Evolutionary conservation across 2,888 invertebrate species (phyloP).

Genomic region (Himalopsyche japonica): DNA sequence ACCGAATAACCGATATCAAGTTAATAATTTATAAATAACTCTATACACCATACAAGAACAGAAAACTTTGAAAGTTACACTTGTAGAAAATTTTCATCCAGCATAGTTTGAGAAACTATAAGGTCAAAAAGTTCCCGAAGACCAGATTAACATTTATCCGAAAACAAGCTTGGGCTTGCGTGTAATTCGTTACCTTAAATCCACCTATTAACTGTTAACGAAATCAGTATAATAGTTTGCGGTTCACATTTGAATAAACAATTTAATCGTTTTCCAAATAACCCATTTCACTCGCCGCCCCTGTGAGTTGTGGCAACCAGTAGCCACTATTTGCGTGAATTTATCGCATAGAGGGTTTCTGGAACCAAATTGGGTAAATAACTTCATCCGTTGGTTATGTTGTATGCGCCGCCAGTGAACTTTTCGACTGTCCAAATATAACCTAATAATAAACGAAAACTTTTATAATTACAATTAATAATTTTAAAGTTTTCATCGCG

Average conservation of each 20-base stretch:
- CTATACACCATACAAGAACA: no score
- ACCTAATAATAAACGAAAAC: no score
- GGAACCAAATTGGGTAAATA: slow-evolving; percentile 37
- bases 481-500: no score
- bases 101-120: no score
- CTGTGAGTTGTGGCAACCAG: neutral
- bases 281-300: neutral
- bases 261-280: neutral
- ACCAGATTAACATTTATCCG: no score
- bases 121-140: no score
- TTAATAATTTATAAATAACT: no score
- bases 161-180: no score
- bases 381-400: slow-evolving; percentile 11
- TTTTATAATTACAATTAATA: no score
- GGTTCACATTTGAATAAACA: neutral
- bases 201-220: neutral
- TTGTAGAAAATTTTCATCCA: no score
- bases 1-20: no score
- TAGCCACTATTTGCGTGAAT: slow-evolving; percentile 16
- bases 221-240: neutral
- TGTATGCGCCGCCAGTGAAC: slow-evolving; percentile 4
- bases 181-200: neutral
- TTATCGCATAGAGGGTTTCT: slow-evolving; percentile 22
- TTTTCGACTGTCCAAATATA: slow-evolving; percentile 8
- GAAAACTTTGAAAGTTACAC: no score